A percentile compares a stretch with the other conserved stretches of the same genome.
Conservation (phyloP, 2,113 vertebrate species). For the Felis catus region F.catus_Fca126_mat1.0 CM031414.1:117069501-117070000, state of each 20-base stretch:
- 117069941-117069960: rapidly evolving
- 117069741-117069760: background rate
- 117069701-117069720: background rate
- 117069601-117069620: background rate
- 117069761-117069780: background rate
- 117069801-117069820: background rate
- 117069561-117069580: background rate
- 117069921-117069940: background rate
- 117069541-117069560: background rate
- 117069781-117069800: background rate
- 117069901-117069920: background rate
- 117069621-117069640: background rate
- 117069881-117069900: background rate
- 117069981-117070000: background rate
- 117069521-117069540: background rate
- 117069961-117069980: background rate
- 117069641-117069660: background rate
- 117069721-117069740: background rate
- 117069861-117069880: background rate
- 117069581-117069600: background rate
- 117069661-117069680: background rate
- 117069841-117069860: background rate
- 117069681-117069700: background rate
- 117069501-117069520: background rate
- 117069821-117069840: background rate